Conservation (phyloP, 2,797 vertebrate species). For the Anguilla anguilla region DNA sequence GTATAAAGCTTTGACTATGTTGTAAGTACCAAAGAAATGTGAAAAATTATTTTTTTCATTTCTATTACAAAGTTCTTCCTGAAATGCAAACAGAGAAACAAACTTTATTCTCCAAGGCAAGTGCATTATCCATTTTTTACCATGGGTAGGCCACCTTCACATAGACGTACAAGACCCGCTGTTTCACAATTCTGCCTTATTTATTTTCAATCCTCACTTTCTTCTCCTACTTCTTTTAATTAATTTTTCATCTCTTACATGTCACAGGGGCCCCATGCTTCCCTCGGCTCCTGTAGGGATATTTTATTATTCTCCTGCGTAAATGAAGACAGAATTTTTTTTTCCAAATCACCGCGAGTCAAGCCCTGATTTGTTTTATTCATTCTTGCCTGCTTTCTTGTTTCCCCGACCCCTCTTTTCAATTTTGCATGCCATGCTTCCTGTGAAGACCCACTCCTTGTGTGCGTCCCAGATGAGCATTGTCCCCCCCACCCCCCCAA, state of each 20-base stretch:
- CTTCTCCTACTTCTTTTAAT: conserved; percentile 74
- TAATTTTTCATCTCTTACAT: conserved; percentile 78
- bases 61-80: conserved; percentile 53
- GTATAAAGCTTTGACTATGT: conserved; percentile 33
- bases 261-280: conserved; percentile 63
- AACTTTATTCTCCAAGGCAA: conserved; percentile 49
- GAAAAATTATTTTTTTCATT: conserved; percentile 48
- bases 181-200: conserved; percentile 53
- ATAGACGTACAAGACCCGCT: conserved; percentile 44
- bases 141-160: conserved; percentile 41
- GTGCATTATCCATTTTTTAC: conserved; percentile 52
- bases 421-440: conserved; percentile 71
- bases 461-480: conserved; percentile 62
- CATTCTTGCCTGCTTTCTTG: conserved; percentile 61
- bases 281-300: conserved; percentile 69
- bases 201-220: conserved; percentile 55
- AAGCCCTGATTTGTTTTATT: conserved; percentile 74
- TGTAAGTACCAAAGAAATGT: conserved; percentile 35
- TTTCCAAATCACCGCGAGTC: conserved; percentile 72
- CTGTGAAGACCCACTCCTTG: conserved; percentile 57
- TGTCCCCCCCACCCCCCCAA: conserved; percentile 32
- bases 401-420: conserved; percentile 63
- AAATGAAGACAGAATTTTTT: conserved; percentile 77
- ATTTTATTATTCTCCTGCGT: conserved; percentile 70
- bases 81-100: conserved; percentile 50